Percentiles rank a stretch among this genome's conserved stretches.
phyloP scores from a whole-genome alignment of 2,113 vertebrate species.

The Malurus elegans region DNA sequence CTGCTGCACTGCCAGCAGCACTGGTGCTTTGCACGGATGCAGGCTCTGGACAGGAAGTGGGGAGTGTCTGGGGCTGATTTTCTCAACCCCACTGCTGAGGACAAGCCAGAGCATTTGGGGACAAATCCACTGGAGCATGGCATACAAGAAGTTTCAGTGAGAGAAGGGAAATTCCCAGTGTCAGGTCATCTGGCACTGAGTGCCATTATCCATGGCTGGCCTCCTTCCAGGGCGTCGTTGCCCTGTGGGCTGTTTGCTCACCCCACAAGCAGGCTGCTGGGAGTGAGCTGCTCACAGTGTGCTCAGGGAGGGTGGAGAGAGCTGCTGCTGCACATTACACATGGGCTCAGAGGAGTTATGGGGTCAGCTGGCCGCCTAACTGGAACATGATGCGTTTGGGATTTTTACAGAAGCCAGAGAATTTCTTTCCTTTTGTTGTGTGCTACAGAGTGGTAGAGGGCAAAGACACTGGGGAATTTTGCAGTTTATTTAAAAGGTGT shows the following conservation, averaged over 20 bases:
- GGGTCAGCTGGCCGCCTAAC: background rate
- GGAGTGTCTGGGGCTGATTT: background rate
- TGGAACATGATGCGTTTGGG: background rate
- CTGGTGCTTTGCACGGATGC: rapidly evolving
- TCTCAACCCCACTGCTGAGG: background rate
- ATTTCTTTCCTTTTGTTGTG: background rate
- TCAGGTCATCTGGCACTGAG: background rate
- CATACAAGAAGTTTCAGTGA: background rate
- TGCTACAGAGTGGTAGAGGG: background rate
- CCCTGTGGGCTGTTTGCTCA: background rate
- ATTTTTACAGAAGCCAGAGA: background rate
- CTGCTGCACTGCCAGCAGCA: rapidly evolving
- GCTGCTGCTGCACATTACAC: background rate
- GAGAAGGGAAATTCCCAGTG: background rate
- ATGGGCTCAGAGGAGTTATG: background rate
- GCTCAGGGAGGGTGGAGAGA: background rate
- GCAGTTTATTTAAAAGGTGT: background rate
- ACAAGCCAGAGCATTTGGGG: background rate
- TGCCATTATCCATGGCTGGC: rapidly evolving
- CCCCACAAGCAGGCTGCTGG: background rate
- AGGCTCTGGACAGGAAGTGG: rapidly evolving
- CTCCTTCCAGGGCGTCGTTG: background rate
- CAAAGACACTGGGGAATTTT: background rate
- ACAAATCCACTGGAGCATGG: background rate
- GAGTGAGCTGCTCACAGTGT: background rate